phyloP scores from a whole-genome alignment of 1,140 invertebrate genomes.

The Cherax quadricarinatus region DNA sequence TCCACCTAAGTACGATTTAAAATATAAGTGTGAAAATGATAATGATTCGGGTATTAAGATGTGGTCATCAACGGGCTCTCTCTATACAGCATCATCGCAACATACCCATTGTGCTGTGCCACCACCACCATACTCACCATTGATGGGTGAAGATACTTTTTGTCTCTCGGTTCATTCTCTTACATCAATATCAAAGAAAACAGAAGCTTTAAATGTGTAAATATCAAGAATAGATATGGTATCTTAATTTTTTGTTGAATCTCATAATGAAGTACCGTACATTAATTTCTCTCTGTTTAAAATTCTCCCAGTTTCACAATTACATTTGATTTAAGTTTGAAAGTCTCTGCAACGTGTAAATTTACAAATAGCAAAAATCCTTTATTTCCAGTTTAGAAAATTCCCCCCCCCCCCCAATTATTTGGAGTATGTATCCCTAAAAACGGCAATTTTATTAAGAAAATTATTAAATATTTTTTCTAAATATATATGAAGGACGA shows the following conservation, averaged over 20 bases:
- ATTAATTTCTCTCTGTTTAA: no score
- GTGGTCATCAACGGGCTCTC: constrained; percentile 56
- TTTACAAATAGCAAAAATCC: no score
- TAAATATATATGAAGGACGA: no score
- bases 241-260: neutral
- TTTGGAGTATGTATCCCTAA: no score
- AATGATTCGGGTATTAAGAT: constrained; percentile 51
- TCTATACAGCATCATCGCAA: constrained; percentile 16
- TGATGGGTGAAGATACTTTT: constrained; percentile 38
- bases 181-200: constrained; percentile 22
- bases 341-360: no score
- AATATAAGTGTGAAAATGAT: constrained; percentile 40
- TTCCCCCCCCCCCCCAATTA: no score
- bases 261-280: neutral
- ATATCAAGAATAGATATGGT: neutral
- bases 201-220: constrained; percentile 38
- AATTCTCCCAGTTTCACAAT: no score
- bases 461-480: no score
- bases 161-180: constrained; percentile 44
- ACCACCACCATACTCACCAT: constrained; percentile 51
- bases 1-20: constrained; percentile 40
- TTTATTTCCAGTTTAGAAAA: no score
- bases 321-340: no score
- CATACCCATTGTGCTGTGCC: constrained; percentile 38
- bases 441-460: no score